phyloP scores from a whole-genome alignment of 2,797 vertebrate species.

The Semotilus atromaculatus region DNA sequence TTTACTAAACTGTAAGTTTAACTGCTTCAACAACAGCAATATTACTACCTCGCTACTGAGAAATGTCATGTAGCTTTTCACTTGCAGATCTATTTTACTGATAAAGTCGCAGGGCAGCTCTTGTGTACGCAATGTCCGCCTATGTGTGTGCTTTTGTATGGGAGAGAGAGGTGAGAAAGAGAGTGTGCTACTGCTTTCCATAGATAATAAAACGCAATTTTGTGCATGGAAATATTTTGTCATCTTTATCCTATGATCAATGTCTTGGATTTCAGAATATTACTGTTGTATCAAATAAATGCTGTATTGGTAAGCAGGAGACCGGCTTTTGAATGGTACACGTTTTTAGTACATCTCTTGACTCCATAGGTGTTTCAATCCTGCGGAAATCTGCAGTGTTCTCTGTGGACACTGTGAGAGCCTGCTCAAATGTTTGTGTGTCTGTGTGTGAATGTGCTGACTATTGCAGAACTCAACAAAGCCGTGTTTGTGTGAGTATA shows the following conservation, averaged over 20 bases:
- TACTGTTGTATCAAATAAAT: neutral
- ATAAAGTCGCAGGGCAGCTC: neutral
- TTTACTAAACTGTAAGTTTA: neutral
- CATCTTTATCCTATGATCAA: neutral
- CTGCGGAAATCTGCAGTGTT: neutral
- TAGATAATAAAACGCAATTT: neutral
- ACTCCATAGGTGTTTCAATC: constrained; percentile 1
- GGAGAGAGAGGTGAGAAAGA: neutral
- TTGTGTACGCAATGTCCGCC: neutral
- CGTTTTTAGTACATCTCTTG: neutral
- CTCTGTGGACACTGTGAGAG: neutral
- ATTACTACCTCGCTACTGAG: neutral
- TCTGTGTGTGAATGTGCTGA: constrained; percentile 22
- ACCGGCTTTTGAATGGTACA: too few relatives aligned
- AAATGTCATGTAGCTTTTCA: neutral
- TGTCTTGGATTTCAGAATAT: neutral
- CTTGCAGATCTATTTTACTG: neutral
- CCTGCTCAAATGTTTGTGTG: neutral
- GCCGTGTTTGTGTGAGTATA: neutral
- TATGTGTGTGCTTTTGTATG: neutral
- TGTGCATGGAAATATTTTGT: neutral
- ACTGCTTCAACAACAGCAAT: neutral
- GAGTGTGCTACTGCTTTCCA: neutral
- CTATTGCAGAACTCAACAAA: constrained; percentile 7
- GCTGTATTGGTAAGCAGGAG: neutral